Evolutionary conservation across 2,888 invertebrate species (phyloP).

Genomic region (Epicampocera succincta): DNA sequence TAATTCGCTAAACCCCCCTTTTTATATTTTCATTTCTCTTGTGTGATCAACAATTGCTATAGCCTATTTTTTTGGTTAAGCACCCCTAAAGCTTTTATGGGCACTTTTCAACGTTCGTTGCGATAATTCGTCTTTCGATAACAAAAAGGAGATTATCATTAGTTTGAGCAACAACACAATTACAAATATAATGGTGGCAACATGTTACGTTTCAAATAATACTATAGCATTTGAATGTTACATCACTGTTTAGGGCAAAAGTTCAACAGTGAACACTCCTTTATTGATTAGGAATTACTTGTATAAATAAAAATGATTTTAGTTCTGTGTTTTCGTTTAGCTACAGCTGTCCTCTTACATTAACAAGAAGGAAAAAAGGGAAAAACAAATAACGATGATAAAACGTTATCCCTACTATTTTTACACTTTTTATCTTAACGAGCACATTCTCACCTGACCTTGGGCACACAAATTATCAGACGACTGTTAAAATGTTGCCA

Average conservation of each 20-base stretch:
- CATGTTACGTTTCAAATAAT: conserved; percentile 11
- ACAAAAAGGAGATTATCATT: too few species aligned
- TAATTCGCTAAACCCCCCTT: too few species aligned
- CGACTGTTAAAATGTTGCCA: conserved; percentile 17
- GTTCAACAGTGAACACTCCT: background rate
- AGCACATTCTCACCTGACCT: conserved; percentile 60
- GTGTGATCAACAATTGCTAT: too few species aligned
- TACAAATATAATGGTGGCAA: background rate
- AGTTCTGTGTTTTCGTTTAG: conserved; percentile 4
- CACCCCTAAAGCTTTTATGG: background rate
- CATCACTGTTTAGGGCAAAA: background rate
- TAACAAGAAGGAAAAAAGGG: background rate
- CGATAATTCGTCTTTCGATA: background rate
- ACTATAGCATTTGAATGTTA: conserved; percentile 7
- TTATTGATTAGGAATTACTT: conserved; percentile 8
- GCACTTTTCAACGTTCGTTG: background rate
- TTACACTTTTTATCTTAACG: conserved; percentile 44
- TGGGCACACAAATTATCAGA: conserved; percentile 51
- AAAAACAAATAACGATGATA: conserved; percentile 17
- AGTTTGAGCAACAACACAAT: background rate
- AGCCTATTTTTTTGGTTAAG: too few species aligned
- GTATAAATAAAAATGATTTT: conserved; percentile 5
- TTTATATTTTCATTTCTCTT: too few species aligned
- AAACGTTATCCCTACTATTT: conserved; percentile 46
- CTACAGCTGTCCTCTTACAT: conserved; percentile 15